Evolutionary conservation across 2,797 vertebrate genomes (phyloP).

Genomic region (Xenentodon cancila): DNA sequence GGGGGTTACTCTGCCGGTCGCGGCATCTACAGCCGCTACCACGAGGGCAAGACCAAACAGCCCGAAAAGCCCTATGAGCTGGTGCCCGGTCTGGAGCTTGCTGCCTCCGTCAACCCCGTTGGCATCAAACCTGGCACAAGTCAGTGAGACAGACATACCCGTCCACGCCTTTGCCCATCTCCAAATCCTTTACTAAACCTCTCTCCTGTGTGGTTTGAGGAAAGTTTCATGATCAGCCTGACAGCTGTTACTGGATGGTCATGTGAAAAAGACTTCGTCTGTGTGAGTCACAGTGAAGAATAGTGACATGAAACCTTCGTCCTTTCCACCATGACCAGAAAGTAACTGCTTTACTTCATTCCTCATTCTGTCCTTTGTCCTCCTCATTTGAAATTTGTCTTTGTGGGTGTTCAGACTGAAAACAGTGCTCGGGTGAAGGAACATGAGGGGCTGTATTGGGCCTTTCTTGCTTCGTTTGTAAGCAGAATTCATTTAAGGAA

Average conservation of each 20-base stretch:
- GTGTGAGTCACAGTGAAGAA: conserved; percentile 3
- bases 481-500: neutral
- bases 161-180: conserved; percentile 62
- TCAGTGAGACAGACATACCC: conserved; percentile 85
- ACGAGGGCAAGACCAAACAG: conserved; percentile 98
- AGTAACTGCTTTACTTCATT: conserved; percentile 46
- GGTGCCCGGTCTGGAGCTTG: conserved; percentile 93
- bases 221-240: conserved; percentile 35
- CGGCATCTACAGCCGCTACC: conserved; percentile 99
- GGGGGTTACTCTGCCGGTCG: conserved; percentile 99
- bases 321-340: conserved; percentile 66
- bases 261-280: conserved; percentile 41
- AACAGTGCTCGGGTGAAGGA: conserved; percentile 35
- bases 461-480: neutral
- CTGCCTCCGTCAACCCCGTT: conserved; percentile 90
- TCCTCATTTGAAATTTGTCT: conserved; percentile 26
- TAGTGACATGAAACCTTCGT: neutral
- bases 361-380: conserved; percentile 32
- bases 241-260: conserved; percentile 62
- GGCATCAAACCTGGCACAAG: conserved; percentile 98
- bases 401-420: conserved; percentile 40
- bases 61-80: conserved; percentile 96
- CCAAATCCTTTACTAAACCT: conserved; percentile 59
- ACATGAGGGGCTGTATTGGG: conserved; percentile 5
- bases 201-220: conserved; percentile 45